Base-by-base conservation (phyloP, 1,140 invertebrate species). In the Leptinotarsa undecemlineata region DNA sequence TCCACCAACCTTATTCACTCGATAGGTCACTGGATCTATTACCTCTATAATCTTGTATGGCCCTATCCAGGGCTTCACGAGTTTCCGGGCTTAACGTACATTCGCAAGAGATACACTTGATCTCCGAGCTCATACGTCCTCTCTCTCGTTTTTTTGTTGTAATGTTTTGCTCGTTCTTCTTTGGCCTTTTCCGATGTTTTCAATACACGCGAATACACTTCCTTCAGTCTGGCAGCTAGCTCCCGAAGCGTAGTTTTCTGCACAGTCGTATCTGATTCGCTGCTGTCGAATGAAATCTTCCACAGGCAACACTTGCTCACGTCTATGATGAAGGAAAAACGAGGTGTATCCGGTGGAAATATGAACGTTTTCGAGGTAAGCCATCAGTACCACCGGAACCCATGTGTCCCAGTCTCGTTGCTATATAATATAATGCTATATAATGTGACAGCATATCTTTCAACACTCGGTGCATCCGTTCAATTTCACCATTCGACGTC, bases 401-500 rank as follows among this genome's bases (percentile, higher is more conserved):
- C 67, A 47, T 23, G 20, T 19, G 33, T 68, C 26, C 67, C 23
- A 68, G 67, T 68, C 67, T 11, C n/a, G 67, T 48, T 68, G 3
- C 4, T 13, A 68, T 47, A 13, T 68, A 68, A 42, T 63, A n/a
- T n/a, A n/a, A n/a, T n/a, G 3, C 4, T 13, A 68, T 47, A 13
- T 68, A 68, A 42, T 63, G 48, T 76, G 64, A 42, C 3, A 82
- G 92, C 93, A 82, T 90, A 90, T 5, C 80, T 77, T 87, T 86
- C 8, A 87, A 69, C 8, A 78, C 69, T 4, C 86, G 76, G 72
- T 87, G 86, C 57, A 82, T 81, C 3, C 86, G 74, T 71, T 87
- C 85, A 5, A 87, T 78, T 77, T 86, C 81, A 0, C 86, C 85
- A 70, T 86, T 86, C 33, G 82, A 76, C 19, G 73, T 68, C 13